Percentiles rank a stretch among this genome's conserved stretches.
Evolutionary conservation across 2,797 vertebrate genomes (phyloP).

Genomic region (Anableps anableps): DNA sequence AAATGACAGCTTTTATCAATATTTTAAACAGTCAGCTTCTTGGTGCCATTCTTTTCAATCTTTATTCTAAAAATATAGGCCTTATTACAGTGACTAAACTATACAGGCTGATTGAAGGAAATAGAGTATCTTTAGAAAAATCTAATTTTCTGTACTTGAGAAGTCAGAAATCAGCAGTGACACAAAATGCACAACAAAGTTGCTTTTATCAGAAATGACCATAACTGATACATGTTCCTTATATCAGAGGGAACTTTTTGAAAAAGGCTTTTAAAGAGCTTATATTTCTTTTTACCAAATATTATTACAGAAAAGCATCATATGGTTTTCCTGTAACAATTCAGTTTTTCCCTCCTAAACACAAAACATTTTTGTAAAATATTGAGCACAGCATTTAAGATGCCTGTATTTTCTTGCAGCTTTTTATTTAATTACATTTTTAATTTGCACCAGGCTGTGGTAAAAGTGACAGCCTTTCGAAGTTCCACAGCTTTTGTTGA

Average conservation of each 20-base stretch:
- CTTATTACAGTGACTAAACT: background rate
- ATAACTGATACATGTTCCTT: background rate
- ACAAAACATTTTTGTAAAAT: background rate
- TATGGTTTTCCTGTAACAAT: background rate
- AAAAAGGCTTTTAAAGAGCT: too few relatives aligned
- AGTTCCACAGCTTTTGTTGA: constrained; percentile 44
- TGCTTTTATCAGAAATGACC: background rate
- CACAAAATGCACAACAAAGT: background rate
- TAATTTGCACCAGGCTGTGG: constrained; percentile 20
- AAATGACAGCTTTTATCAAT: background rate
- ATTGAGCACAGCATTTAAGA: background rate
- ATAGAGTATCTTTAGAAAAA: background rate
- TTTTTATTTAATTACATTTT: constrained; percentile 9
- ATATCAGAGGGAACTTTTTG: too few relatives aligned
- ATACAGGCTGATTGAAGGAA: background rate
- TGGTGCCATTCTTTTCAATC: background rate
- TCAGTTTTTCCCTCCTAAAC: background rate
- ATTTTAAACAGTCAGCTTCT: background rate
- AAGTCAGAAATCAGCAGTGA: background rate
- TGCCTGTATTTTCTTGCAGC: background rate
- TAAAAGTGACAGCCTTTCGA: constrained; percentile 27
- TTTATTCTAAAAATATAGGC: background rate
- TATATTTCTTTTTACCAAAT: background rate
- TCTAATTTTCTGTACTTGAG: background rate
- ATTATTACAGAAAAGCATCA: background rate